Conservation (phyloP, 2,888 invertebrate genomes). For the Holacanthella duospinosa region DNA sequence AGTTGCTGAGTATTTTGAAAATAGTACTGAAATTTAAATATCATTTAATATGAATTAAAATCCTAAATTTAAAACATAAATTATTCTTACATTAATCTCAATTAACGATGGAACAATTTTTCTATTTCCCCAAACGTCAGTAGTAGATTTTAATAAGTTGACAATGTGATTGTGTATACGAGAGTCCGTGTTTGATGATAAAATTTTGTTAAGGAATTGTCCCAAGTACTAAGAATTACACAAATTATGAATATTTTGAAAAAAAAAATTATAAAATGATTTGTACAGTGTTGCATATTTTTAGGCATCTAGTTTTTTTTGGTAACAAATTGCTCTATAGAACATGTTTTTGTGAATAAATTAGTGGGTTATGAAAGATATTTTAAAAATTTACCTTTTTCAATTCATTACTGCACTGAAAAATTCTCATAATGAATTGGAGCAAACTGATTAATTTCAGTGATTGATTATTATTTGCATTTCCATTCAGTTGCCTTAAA, state of each 20-base stretch:
- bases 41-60: background rate
- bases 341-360: too few relatives aligned
- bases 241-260: background rate
- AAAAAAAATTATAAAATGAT: background rate
- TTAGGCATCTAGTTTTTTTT: too few relatives aligned
- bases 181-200: background rate
- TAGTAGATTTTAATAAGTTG: background rate
- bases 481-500: conserved; percentile 77
- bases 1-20: background rate
- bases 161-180: background rate
- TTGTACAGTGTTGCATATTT: too few relatives aligned
- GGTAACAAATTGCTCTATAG: too few relatives aligned
- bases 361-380: too few relatives aligned
- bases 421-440: background rate
- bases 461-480: conserved; percentile 70
- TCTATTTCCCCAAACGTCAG: background rate
- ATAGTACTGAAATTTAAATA: background rate
- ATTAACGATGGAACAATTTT: background rate
- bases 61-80: background rate
- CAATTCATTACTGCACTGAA: conserved; percentile 75
- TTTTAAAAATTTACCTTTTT: conserved; percentile 56
- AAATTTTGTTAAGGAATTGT: background rate
- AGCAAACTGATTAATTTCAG: conserved; percentile 52
- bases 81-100: background rate
- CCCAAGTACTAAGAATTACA: background rate